Conservation (phyloP, 2,797 vertebrate species). For the Gouania willdenowi region DNA sequence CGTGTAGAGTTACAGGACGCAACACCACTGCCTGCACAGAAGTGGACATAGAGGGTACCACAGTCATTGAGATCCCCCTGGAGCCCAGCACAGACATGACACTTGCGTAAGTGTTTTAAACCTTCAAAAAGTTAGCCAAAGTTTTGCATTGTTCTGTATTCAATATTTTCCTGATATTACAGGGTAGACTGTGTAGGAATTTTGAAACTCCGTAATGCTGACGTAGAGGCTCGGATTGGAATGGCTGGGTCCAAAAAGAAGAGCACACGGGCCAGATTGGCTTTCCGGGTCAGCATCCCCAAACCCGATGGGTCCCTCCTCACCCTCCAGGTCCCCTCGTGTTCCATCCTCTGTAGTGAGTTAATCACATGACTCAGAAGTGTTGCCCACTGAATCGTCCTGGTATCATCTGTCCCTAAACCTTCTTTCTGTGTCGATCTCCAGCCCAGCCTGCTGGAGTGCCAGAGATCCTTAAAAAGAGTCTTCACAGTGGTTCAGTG, state of each 20-base stretch:
- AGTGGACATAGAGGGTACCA: slow-evolving; percentile 96
- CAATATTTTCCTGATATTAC: slow-evolving; percentile 12
- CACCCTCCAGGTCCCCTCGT: slow-evolving; percentile 90
- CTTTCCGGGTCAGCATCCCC: slow-evolving; percentile 90
- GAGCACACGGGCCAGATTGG: slow-evolving; percentile 94
- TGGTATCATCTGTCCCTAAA: too few relatives aligned
- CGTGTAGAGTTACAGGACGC: slow-evolving; percentile 93
- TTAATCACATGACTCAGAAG: slow-evolving; percentile 34
- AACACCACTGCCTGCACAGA: slow-evolving; percentile 98
- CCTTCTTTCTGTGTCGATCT: slow-evolving; percentile 13
- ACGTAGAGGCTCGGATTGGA: slow-evolving; percentile 97
- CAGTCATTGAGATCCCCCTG: slow-evolving; percentile 93
- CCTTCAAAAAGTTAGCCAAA: not conserved
- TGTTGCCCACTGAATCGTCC: too few relatives aligned
- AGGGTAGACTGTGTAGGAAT: slow-evolving; percentile 99
- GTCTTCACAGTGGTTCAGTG: slow-evolving; percentile 89
- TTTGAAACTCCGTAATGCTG: slow-evolving; percentile 95
- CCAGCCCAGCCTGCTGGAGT: slow-evolving; percentile 96
- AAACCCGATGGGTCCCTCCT: slow-evolving; percentile 88
- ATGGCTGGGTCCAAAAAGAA: slow-evolving; percentile 98
- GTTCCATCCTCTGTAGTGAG: slow-evolving; percentile 97
- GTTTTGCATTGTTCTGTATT: not conserved
- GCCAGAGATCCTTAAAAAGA: slow-evolving; percentile 98
- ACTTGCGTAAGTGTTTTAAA: slow-evolving; percentile 83
- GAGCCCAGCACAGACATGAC: slow-evolving; percentile 94